Conservation (phyloP, 1,140 invertebrate genomes). For the Argopecten irradians region DNA sequence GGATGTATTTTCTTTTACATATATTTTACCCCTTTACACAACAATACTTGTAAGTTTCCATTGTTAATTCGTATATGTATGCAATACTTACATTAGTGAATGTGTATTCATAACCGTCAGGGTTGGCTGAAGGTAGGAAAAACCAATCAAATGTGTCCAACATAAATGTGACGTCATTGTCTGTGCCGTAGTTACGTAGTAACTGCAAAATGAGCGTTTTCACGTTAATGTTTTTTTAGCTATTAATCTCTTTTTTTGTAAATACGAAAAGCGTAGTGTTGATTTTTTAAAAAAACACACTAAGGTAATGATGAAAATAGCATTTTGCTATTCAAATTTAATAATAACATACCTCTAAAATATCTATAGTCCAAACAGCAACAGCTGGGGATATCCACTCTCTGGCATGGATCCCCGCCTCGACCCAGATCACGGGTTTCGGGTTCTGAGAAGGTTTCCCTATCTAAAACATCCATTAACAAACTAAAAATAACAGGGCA, state of each 20-base stretch:
- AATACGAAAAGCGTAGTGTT: too few species aligned
- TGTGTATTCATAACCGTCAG: slow-evolving; percentile 84
- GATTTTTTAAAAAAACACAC: too few species aligned
- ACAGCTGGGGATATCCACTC: slow-evolving; percentile 95
- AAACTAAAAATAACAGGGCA: neutral
- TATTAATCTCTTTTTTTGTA: too few species aligned
- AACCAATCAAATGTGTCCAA: slow-evolving; percentile 71
- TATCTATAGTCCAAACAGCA: slow-evolving; percentile 88
- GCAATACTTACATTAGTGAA: slow-evolving; percentile 49
- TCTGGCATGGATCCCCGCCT: slow-evolving; percentile 87
- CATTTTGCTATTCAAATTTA: too few species aligned
- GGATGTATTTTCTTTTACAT: too few species aligned
- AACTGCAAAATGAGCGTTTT: slow-evolving; percentile 29
- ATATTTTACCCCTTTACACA: too few species aligned
- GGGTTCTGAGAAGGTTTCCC: neutral
- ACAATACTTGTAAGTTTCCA: too few species aligned
- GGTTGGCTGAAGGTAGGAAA: slow-evolving; percentile 83
- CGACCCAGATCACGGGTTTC: slow-evolving; percentile 79
- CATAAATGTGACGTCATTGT: slow-evolving; percentile 32
- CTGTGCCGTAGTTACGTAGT: neutral
- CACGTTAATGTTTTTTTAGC: too few species aligned
- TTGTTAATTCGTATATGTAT: neutral
- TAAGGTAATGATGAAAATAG: too few species aligned
- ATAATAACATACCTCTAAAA: slow-evolving; percentile 78
- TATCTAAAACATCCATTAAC: too few species aligned